phyloP scores from a whole-genome alignment of 2,888 invertebrate genomes.

The Petrophora chlorosata region DNA sequence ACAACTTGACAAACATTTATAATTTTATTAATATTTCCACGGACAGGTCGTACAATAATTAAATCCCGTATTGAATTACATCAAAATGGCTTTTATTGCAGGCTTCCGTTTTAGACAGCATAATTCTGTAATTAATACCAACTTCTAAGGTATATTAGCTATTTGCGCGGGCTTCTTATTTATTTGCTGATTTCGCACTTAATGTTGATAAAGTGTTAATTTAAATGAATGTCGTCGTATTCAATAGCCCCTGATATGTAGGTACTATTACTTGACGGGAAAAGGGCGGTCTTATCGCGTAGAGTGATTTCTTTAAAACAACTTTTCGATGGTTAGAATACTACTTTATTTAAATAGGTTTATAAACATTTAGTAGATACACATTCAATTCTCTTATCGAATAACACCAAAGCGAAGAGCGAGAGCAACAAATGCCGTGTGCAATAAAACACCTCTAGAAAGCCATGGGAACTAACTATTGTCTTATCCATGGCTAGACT shows the following conservation, averaged over 20 bases:
- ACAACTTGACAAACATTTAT: slow-evolving; percentile 6
- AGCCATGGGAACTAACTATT: slow-evolving; percentile 18
- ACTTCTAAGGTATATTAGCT: not conserved
- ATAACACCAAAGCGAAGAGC: slow-evolving; percentile 3
- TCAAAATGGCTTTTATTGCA: not conserved
- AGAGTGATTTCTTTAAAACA: too few species aligned
- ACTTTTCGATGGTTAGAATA: too few species aligned
- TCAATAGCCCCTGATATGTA: too few species aligned
- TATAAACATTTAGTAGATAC: too few species aligned
- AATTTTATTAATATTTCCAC: slow-evolving; percentile 34
- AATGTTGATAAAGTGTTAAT: too few species aligned
- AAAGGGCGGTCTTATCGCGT: too few species aligned
- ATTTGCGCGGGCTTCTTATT: too few species aligned
- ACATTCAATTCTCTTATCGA: slow-evolving; percentile 11
- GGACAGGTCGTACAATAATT: slow-evolving; percentile 25
- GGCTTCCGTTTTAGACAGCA: not conserved
- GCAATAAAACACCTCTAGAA: slow-evolving; percentile 23
- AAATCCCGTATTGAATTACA: slow-evolving; percentile 17
- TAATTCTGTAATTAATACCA: not conserved
- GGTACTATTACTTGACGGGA: too few species aligned
- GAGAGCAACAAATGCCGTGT: not conserved
- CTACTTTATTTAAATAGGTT: too few species aligned
- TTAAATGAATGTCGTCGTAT: too few species aligned
- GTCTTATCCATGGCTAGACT: not conserved
- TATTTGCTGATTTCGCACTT: not conserved